phyloP scores from a whole-genome alignment of 2,888 invertebrate species.

The Dendrolimus pini region DNA sequence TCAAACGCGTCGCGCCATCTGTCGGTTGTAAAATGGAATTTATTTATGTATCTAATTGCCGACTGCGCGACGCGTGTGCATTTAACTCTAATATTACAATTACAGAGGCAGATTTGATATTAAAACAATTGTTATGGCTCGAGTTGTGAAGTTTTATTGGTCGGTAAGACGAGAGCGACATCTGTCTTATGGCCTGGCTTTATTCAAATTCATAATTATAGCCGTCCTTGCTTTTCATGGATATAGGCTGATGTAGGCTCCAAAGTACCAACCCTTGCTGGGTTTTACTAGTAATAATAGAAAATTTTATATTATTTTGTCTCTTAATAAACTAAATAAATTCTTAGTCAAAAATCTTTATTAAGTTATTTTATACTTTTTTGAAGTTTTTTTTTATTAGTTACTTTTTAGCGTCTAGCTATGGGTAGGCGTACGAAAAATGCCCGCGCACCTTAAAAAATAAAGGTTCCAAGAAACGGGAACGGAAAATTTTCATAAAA shows the following conservation, averaged over 20 bases:
- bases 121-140: conserved; percentile 53
- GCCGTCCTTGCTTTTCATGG: neutral
- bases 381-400: no score
- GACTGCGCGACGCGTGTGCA: conserved; percentile 62
- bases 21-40: conserved; percentile 64
- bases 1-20: conserved; percentile 46
- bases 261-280: neutral
- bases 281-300: no score
- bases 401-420: no score
- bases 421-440: no score
- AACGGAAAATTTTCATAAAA: no score
- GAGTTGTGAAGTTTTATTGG: conserved; percentile 56
- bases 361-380: no score
- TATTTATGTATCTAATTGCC: conserved; percentile 72
- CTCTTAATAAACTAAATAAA: no score
- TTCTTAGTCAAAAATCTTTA: no score
- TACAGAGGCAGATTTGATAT: conserved; percentile 51
- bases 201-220: conserved; percentile 1
- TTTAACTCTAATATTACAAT: conserved; percentile 66
- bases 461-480: no score
- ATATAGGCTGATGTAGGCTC: neutral
- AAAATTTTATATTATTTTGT: no score
- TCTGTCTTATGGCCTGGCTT: conserved; percentile 32
- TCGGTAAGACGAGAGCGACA: conserved; percentile 25
- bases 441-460: no score